Evolutionary conservation across 2,888 invertebrate species (phyloP).

Genomic region (Eucera pruinosa): DNA sequence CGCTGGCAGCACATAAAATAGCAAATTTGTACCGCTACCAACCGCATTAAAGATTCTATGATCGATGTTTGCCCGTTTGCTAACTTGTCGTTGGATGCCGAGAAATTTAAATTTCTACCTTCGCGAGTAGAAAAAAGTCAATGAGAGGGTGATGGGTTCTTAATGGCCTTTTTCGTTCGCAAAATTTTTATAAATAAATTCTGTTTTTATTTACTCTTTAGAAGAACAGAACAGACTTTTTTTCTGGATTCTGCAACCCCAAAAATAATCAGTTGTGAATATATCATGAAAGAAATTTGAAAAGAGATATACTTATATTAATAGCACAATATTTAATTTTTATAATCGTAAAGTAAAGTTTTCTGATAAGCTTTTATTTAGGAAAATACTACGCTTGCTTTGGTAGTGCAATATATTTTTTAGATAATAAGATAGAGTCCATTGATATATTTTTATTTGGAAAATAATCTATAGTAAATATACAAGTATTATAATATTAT

Average conservation of each 20-base stretch:
- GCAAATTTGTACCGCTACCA: conserved; percentile 50
- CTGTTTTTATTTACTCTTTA: too few species aligned
- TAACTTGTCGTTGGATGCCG: neutral
- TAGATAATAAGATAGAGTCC: neutral
- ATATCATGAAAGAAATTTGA: too few species aligned
- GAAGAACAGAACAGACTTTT: neutral
- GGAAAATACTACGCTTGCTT: too few species aligned
- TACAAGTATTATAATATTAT: too few species aligned
- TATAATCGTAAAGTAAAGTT: too few species aligned
- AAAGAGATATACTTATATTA: too few species aligned
- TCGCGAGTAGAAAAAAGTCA: too few species aligned
- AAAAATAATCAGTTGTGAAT: too few species aligned
- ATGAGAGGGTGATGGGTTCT: neutral
- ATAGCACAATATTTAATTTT: too few species aligned
- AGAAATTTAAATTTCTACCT: conserved; percentile 1
- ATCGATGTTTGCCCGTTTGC: conserved; percentile 46
- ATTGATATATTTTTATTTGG: neutral
- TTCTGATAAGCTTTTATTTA: too few species aligned
- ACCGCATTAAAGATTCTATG: conserved; percentile 58
- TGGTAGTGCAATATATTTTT: too few species aligned
- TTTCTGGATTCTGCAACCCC: too few species aligned
- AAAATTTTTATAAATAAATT: neutral
- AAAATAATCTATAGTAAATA: neutral
- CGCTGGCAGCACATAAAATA: conserved; percentile 52
- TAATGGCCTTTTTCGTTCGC: neutral